Percentiles rank a stretch among this genome's conserved stretches.
Evolutionary conservation across 2,888 invertebrate genomes (phyloP).

Genomic region (Merodon equestris): DNA sequence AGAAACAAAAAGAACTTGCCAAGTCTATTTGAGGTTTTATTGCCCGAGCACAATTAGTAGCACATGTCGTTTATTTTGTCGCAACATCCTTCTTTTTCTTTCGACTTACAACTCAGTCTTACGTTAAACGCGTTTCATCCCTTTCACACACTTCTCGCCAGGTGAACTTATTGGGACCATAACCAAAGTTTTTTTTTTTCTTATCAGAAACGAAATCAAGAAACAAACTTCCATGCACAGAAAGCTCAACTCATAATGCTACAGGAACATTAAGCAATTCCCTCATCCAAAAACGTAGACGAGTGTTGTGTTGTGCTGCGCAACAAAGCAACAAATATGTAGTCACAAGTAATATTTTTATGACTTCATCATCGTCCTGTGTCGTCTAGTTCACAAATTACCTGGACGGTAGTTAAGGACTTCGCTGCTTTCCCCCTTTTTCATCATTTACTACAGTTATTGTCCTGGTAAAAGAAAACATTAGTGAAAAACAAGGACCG

Average conservation of each 20-base stretch:
- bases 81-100: too few relatives aligned
- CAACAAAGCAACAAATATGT: conserved; percentile 33
- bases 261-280: conserved; percentile 61
- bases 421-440: conserved; percentile 9
- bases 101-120: too few relatives aligned
- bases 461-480: conserved; percentile 39
- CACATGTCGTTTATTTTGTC: too few relatives aligned
- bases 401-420: conserved; percentile 46
- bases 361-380: conserved; percentile 54
- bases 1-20: too few relatives aligned
- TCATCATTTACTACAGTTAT: background rate
- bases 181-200: too few relatives aligned
- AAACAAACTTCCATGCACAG: conserved; percentile 32
- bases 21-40: too few relatives aligned
- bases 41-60: too few relatives aligned
- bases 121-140: too few relatives aligned
- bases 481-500: conserved; percentile 39
- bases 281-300: conserved; percentile 53
- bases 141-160: too few relatives aligned
- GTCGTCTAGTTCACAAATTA: conserved; percentile 50
- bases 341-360: conserved; percentile 46
- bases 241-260: conserved; percentile 18
- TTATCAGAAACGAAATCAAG: too few relatives aligned
- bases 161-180: too few relatives aligned
- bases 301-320: conserved; percentile 24